Percentiles rank a stretch among this genome's conserved stretches.
Evolutionary conservation across 2,888 invertebrate genomes (phyloP).

Genomic region (Torymus texanus): DNA sequence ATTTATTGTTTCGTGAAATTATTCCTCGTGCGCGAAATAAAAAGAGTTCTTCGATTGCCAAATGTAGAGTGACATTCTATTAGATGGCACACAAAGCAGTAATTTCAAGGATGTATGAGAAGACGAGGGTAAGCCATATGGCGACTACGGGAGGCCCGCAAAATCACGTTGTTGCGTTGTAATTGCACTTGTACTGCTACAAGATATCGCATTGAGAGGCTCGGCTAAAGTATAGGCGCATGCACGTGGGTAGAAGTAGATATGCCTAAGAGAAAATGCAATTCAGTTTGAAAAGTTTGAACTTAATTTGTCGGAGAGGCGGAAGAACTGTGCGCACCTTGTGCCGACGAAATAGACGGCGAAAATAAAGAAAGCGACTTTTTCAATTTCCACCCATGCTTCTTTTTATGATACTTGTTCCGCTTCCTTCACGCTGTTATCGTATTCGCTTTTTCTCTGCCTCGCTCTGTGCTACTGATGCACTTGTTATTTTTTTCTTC

Average conservation of each 20-base stretch:
- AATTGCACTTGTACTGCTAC: neutral
- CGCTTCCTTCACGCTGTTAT: constrained; percentile 11
- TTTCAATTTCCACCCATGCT: constrained; percentile 51
- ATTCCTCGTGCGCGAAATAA: neutral
- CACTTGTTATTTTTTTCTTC: neutral
- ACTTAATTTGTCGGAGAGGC: constrained; percentile 53
- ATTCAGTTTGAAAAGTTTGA: constrained; percentile 57
- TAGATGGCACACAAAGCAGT: too few relatives aligned
- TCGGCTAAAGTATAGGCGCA: too few relatives aligned
- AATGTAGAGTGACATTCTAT: neutral
- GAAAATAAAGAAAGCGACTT: constrained; percentile 49
- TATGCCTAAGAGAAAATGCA: constrained; percentile 28
- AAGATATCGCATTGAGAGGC: neutral
- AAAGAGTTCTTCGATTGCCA: neutral
- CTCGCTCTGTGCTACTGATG: neutral
- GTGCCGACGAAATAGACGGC: constrained; percentile 41
- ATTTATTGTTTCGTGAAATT: neutral
- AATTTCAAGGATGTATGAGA: too few relatives aligned
- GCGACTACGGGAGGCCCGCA: neutral
- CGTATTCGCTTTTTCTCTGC: neutral
- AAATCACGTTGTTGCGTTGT: constrained; percentile 16
- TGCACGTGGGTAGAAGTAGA: neutral
- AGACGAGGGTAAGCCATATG: neutral
- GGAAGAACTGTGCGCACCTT: constrained; percentile 10
- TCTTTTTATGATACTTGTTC: constrained; percentile 38